A percentile compares a stretch with the other conserved stretches of the same genome.
Conservation (phyloP, 2,113 vertebrate species). For the Panurus biarmicus region DNA sequence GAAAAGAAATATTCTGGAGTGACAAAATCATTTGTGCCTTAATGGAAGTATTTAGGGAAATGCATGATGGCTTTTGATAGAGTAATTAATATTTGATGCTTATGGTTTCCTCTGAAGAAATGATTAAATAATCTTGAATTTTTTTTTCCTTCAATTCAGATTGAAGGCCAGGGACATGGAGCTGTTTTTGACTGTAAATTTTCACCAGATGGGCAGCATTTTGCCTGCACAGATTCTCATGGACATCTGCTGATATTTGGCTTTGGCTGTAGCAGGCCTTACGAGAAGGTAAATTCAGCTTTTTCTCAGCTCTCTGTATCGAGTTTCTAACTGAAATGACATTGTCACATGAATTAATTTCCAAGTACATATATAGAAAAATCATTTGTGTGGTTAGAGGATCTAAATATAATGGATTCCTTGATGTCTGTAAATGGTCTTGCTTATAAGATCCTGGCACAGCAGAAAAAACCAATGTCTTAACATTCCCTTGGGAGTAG, state of each 20-base stretch:
- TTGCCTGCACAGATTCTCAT: slow-evolving; percentile 95
- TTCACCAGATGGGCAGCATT: slow-evolving; percentile 92
- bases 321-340: not conserved
- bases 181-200: slow-evolving; percentile 98
- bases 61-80: not conserved
- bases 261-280: slow-evolving; percentile 88
- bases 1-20: not conserved
- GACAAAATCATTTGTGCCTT: not conserved
- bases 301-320: not conserved
- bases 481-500: not conserved
- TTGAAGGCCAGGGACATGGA: slow-evolving; percentile 95
- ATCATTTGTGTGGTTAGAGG: not conserved
- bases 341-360: not conserved
- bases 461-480: not conserved
- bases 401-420: not conserved
- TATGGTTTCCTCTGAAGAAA: not conserved
- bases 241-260: slow-evolving; percentile 95
- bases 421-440: not conserved
- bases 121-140: not conserved
- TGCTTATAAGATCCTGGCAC: not conserved
- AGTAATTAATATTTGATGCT: not conserved
- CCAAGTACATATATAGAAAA: not conserved
- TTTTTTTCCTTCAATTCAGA: slow-evolving; percentile 67
- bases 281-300: slow-evolving; percentile 83
- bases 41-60: not conserved